Percentiles rank a stretch among this genome's conserved stretches.
phyloP scores from a whole-genome alignment of 2,888 invertebrate species.

The Ecdyonurus torrentis region DNA sequence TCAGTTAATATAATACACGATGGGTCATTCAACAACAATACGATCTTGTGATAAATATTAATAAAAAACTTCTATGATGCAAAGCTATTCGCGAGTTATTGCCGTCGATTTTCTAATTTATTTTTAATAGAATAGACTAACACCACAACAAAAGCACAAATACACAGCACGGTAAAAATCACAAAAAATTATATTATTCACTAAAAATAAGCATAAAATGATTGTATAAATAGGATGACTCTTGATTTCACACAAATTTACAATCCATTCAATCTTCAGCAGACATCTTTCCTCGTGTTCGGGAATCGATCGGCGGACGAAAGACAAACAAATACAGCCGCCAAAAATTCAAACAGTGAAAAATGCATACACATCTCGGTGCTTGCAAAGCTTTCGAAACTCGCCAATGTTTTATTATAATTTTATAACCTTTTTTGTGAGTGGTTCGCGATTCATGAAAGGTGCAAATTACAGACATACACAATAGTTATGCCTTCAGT shows the following conservation, averaged over 20 bases:
- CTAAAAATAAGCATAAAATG: neutral
- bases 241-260: neutral
- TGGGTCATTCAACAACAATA: neutral
- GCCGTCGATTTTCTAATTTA: neutral
- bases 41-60: neutral
- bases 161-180: neutral
- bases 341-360: neutral
- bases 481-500: no score
- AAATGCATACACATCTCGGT: no score
- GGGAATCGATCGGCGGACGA: neutral
- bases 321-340: neutral
- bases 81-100: neutral
- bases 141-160: neutral
- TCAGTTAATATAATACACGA: neutral
- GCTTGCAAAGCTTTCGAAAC: no score
- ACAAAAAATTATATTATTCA: neutral
- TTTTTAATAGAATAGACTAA: neutral
- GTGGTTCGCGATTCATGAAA: no score
- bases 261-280: neutral
- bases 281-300: slow-evolving; percentile 2
- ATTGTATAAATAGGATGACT: neutral
- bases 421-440: no score
- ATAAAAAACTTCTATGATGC: neutral
- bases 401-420: no score
- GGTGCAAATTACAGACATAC: no score